These are phyloP conservation scores for Drosophila melanica DNA, from an alignment of 1,140 invertebrate species.

Conservation along the genomic window DNA sequence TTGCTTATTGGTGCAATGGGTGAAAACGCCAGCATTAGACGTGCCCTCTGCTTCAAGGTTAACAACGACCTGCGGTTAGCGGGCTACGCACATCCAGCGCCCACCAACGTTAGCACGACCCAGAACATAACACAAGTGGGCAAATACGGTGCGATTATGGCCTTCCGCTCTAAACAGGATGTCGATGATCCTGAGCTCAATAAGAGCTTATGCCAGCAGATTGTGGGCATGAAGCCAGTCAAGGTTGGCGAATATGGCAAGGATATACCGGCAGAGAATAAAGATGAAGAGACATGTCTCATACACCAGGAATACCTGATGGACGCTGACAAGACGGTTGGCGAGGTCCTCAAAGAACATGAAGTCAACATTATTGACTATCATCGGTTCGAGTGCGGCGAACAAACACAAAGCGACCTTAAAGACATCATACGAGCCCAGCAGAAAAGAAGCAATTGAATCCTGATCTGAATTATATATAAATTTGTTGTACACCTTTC, in stretches of 20 bases:
- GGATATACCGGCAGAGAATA: conserved; percentile 86
- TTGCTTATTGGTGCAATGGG: conserved; percentile 93
- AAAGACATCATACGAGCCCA: conserved; percentile 63
- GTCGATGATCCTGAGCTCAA: conserved; percentile 85
- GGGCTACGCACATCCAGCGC: conserved; percentile 90
- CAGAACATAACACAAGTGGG: conserved; percentile 87
- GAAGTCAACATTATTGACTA: conserved; percentile 91
- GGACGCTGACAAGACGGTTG: conserved; percentile 89
- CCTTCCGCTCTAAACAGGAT: conserved; percentile 86
- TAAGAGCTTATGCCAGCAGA: conserved; percentile 93
- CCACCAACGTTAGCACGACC: conserved; percentile 70
- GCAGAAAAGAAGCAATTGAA: conserved; percentile 62
- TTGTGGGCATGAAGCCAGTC: conserved; percentile 94
- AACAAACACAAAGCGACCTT: conserved; percentile 74
- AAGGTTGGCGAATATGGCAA: conserved; percentile 89
- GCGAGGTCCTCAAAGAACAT: conserved; percentile 89
- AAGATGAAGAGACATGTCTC: conserved; percentile 90
- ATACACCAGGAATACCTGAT: conserved; percentile 95
- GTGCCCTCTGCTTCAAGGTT: conserved; percentile 90
- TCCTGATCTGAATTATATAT: conserved; percentile 20
- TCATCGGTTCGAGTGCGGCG: conserved; percentile 93
- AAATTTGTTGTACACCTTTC: conserved; percentile 52
- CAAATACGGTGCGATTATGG: conserved; percentile 92
- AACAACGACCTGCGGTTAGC: conserved; percentile 86
- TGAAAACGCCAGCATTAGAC: conserved; percentile 93